phyloP scores from a whole-genome alignment of 2,888 invertebrate species.

The Drosophila meridionalis region DNA sequence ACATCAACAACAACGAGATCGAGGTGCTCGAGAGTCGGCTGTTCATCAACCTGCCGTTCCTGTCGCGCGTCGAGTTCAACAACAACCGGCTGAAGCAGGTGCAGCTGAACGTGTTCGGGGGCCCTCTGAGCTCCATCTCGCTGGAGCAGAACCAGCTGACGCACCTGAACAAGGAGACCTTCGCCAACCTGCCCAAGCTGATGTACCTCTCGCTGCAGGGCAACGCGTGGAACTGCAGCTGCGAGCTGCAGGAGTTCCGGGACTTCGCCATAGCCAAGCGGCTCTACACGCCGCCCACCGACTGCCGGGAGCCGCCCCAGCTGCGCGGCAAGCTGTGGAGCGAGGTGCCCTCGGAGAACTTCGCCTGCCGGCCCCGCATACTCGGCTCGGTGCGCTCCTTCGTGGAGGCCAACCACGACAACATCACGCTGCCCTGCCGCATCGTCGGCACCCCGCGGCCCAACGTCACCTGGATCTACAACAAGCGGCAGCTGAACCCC shows the following conservation, averaged over 20 bases:
- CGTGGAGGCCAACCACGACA: slow-evolving; percentile 88
- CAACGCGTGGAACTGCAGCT: slow-evolving; percentile 96
- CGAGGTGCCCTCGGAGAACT: slow-evolving; percentile 89
- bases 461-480: slow-evolving; percentile 89
- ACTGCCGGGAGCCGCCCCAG: slow-evolving; percentile 89
- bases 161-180: slow-evolving; percentile 88
- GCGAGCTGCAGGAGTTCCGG: slow-evolving; percentile 91
- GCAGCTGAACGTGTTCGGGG: slow-evolving; percentile 89
- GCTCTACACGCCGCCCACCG: slow-evolving; percentile 90
- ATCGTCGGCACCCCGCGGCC: slow-evolving; percentile 88
- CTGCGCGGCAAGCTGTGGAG: slow-evolving; percentile 91
- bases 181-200: slow-evolving; percentile 88
- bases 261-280: slow-evolving; percentile 91
- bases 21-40: slow-evolving; percentile 90
- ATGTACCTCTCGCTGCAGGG: slow-evolving; percentile 91
- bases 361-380: slow-evolving; percentile 93
- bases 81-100: slow-evolving; percentile 90
- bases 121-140: slow-evolving; percentile 89
- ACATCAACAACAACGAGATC: slow-evolving; percentile 91
- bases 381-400: slow-evolving; percentile 85
- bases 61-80: slow-evolving; percentile 91
- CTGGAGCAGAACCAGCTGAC: slow-evolving; percentile 91
- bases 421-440: slow-evolving; percentile 90
- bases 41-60: slow-evolving; percentile 90
- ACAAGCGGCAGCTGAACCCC: slow-evolving; percentile 80